Evolutionary conservation across 37 sponge, comb jelly and placozoan genomes (phyloP).

Genomic region (Mnemiopsis leidyi): DNA sequence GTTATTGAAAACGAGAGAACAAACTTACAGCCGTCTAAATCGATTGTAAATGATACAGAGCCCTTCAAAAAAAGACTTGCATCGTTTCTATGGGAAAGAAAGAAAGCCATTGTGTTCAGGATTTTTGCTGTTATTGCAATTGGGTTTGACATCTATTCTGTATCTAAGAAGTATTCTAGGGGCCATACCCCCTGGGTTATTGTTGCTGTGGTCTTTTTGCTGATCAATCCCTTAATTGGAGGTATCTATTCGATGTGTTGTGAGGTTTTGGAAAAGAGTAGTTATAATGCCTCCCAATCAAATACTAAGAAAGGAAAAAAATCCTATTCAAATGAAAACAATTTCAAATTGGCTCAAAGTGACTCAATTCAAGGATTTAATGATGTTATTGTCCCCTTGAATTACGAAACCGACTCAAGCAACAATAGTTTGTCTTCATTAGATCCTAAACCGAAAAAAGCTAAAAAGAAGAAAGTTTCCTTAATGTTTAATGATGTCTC

Average conservation of each 20-base stretch:
- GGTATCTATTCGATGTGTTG: background rate
- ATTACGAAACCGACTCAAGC: background rate
- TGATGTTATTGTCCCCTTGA: background rate
- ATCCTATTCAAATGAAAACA: background rate
- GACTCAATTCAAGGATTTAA: background rate
- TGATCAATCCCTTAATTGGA: background rate
- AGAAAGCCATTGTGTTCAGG: background rate
- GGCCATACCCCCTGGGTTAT: background rate
- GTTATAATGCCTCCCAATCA: background rate
- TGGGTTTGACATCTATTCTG: slow-evolving; percentile 6
- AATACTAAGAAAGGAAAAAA: background rate
- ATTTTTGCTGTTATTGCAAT: background rate
- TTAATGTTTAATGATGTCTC: background rate
- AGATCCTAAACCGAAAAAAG: background rate
- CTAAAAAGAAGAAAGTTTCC: slow-evolving; percentile 25
- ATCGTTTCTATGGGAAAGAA: background rate
- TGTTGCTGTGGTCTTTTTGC: background rate
- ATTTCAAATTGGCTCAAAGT: background rate
- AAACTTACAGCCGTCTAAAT: background rate
- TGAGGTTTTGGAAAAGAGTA: background rate
- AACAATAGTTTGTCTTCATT: background rate
- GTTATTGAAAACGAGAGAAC: background rate
- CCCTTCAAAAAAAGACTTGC: background rate
- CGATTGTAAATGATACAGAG: background rate
- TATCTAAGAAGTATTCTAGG: background rate